These are phyloP conservation scores for Pteronura brasiliensis DNA, from an alignment of 2,113 vertebrate genomes.

Conservation along the genomic window DNA sequence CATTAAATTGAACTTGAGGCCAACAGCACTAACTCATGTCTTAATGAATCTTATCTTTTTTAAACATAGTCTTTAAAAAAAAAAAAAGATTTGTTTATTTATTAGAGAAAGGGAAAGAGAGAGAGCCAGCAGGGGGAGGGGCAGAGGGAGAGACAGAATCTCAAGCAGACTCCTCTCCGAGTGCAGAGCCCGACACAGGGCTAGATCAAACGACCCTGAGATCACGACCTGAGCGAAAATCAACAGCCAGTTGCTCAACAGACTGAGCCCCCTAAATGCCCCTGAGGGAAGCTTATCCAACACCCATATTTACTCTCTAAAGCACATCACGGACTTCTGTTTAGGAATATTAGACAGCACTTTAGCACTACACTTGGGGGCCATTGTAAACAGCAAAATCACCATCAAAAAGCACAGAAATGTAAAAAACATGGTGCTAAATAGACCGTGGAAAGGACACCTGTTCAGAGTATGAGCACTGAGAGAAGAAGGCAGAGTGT, in stretches of 20 bases:
- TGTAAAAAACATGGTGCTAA: conserved; percentile 11
- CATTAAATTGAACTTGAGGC: neutral
- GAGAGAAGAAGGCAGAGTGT: rapidly evolving
- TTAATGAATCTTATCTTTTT: too few relatives aligned
- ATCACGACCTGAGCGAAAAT: neutral
- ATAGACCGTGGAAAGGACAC: neutral
- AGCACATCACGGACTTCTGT: neutral
- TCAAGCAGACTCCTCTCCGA: too few relatives aligned
- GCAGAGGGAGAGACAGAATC: too few relatives aligned
- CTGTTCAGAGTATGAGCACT: neutral
- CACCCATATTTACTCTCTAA: neutral
- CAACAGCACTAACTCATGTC: too few relatives aligned
- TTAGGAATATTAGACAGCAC: neutral
- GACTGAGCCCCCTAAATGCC: neutral
- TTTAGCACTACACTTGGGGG: neutral
- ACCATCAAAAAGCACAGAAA: neutral
- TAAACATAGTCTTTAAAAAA: too few relatives aligned
- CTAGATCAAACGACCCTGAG: neutral
- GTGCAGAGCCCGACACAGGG: too few relatives aligned
- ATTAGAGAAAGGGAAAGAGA: too few relatives aligned
- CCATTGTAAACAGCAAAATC: neutral
- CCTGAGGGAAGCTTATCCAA: neutral
- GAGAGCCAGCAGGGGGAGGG: too few relatives aligned
- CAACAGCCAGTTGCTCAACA: neutral
- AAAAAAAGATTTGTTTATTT: too few relatives aligned